Evolutionary conservation across 2,797 vertebrate species (phyloP), one percentile per base, ranked within the genome.

Genomic region (Emydoidea blandingii): DNA sequence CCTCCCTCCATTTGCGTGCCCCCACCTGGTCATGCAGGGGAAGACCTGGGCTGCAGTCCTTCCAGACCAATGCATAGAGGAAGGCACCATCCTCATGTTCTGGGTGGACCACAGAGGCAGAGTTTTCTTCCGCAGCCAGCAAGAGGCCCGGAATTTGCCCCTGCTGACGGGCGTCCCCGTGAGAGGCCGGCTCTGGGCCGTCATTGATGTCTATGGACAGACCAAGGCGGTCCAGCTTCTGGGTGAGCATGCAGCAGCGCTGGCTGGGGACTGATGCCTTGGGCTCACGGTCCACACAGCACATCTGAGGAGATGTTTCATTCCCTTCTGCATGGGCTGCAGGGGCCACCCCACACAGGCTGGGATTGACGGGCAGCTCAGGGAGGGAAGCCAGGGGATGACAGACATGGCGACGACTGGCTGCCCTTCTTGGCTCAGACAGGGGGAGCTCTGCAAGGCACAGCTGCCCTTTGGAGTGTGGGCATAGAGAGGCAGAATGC

Each of bases 171-270:
- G 95, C 1, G 91, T 99, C 87, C 93, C 97, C 21, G 3, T 98
- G 72, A 87, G 82, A 2, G 27, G 50, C 50, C 98, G 98, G 0
- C 97, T 99, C 79, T 99, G 99, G 99, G 98, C 98, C 4, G 97
- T 99, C 94, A 97, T 99, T 31, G 99, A 99, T 25, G 47, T 99
- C 83, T 99, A 99, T 0, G 99, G 99, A 41, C 98, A 98, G 96
- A 98, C 99, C 2, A 90, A 95, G 50, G 96, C 98, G 11, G 87
- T 99, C 82, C 79, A 95, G 41, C 96, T 99, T 12, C 94, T 98
- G 3, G 98, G 99, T 99, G 92, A 94, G 98, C 19, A 4, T 49
- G 23, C 53, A 11, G 44, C 49, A 14, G 44, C 29, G 3, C 5
- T 25, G 53, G 19, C 5, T 25, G 53, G 19, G 11, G 50, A 18